Evolutionary conservation across 2,113 vertebrate genomes (phyloP), one percentile per base, ranked within the genome.

Genomic region (Cygnus buccinator): DNA sequence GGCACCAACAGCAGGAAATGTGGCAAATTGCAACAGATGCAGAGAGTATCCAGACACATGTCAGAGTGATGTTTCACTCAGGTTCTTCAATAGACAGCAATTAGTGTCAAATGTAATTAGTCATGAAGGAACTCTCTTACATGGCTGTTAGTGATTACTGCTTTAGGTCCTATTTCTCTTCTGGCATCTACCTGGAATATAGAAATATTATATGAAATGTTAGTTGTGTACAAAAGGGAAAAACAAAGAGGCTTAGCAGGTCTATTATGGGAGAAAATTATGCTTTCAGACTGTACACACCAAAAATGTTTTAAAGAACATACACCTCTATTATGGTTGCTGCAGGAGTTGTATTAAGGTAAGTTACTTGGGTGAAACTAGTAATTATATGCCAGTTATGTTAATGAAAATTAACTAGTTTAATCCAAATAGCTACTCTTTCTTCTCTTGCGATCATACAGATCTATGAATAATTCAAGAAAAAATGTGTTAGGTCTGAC

Each of bases 381-480:
- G 61, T 86, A 97, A 97, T 98, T 97, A 89, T 39, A 94, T 89
- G 78, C 19, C 57, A 70, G 73, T 80, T 94, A 71, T 63, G 54
- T 93, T 97, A 96, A 97, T 95, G 59, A 97, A 97, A 94, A 97
- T 94, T 89, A 94, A 93, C 84, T 91, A 41, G 78, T 94, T 70
- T 89, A 58, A 66, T 85, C 54, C 76, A 93, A 94, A 87, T 77
- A 87, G 48, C 91, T 93, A 71, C 48, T 84, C 43, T 73, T 96
- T 87, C 74, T 81, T 92, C 28, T 82, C 55, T 75, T 82, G 68
- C 63, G 66, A 72, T 57, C 62, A 8, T 83, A 58, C 28, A 94
- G 37, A 80, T 66, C 59, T 73, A 93, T 94, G 87, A 96, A 93
- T 91, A 95, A 88, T 90, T 95, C 85, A 80, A 90, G 58, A 23